Percentiles rank a stretch among this genome's conserved stretches.
phyloP scores from a whole-genome alignment of 1,140 invertebrate species.

The Oreohelix idahoensis region DNA sequence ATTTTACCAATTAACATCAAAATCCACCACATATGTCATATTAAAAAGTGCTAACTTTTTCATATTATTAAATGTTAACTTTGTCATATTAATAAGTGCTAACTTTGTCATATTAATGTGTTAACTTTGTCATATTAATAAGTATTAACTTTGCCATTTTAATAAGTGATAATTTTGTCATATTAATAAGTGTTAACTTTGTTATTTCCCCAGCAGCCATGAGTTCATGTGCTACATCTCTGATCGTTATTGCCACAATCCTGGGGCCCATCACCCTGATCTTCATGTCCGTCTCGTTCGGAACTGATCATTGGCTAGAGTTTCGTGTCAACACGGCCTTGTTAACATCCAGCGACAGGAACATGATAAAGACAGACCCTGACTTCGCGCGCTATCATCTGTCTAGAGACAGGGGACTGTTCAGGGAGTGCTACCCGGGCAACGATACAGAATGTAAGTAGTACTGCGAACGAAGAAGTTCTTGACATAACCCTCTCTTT shows the following conservation, averaged over 20 bases:
- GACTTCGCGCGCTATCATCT: constrained; percentile 47
- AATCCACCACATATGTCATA: too few relatives aligned
- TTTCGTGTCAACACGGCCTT: constrained; percentile 54
- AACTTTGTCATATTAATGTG: too few relatives aligned
- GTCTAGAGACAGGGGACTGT: constrained; percentile 59
- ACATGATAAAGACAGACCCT: neutral
- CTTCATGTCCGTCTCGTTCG: constrained; percentile 62
- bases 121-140: too few relatives aligned
- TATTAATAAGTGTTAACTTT: too few relatives aligned
- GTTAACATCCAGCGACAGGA: neutral
- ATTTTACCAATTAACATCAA: too few relatives aligned
- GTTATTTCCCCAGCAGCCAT: constrained; percentile 19
- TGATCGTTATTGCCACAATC: constrained; percentile 58
- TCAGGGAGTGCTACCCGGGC: constrained; percentile 63
- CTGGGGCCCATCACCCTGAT: constrained; percentile 59
- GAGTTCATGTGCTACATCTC: constrained; percentile 56
- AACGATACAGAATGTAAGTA: constrained; percentile 66
- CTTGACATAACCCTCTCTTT: too few relatives aligned
- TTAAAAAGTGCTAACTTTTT: too few relatives aligned
- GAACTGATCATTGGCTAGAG: constrained; percentile 66
- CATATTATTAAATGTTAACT: too few relatives aligned
- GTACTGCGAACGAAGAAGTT: too few relatives aligned
- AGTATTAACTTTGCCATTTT: too few relatives aligned
- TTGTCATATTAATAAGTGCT: too few relatives aligned
- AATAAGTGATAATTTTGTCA: too few relatives aligned